A percentile compares a stretch with the other conserved stretches of the same genome.
Evolutionary conservation across 2,113 vertebrate genomes (phyloP).

Genomic region (Sterrhoptilus dennistouni): DNA sequence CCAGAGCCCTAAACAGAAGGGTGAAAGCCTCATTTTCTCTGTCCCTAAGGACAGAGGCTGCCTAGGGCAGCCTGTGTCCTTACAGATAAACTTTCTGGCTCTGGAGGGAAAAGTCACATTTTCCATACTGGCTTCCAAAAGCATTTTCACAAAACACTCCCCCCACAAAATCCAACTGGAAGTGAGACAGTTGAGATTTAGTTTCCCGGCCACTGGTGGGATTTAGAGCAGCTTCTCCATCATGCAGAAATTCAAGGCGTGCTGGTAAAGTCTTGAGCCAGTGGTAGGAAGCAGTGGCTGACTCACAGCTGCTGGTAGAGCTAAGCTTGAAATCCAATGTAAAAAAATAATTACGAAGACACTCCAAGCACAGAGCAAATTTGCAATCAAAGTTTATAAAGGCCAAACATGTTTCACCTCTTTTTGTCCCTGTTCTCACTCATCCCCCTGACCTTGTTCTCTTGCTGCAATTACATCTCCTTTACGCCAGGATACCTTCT

Average conservation of each 20-base stretch:
- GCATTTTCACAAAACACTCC: neutral
- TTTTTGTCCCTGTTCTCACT: neutral
- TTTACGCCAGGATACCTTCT: neutral
- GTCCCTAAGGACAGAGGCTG: neutral
- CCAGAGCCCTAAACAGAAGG: neutral
- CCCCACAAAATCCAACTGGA: neutral
- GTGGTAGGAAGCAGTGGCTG: neutral
- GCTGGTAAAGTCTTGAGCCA: neutral
- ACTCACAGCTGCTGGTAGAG: neutral
- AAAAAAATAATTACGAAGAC: neutral
- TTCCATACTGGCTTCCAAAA: neutral
- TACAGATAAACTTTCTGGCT: neutral
- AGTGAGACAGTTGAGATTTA: neutral
- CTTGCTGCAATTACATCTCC: neutral
- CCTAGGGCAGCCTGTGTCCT: neutral
- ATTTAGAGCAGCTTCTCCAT: neutral
- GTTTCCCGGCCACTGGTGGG: neutral
- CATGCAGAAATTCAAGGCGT: neutral
- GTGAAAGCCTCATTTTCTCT: neutral
- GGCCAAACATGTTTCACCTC: rapidly evolving
- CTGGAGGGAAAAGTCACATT: neutral
- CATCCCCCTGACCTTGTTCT: neutral
- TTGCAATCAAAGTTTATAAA: neutral
- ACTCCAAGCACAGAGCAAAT: neutral
- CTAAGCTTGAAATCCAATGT: neutral